These are phyloP conservation scores for Ctena decussata DNA, from an alignment of 2,888 invertebrate genomes.

Conservation along the genomic window DNA sequence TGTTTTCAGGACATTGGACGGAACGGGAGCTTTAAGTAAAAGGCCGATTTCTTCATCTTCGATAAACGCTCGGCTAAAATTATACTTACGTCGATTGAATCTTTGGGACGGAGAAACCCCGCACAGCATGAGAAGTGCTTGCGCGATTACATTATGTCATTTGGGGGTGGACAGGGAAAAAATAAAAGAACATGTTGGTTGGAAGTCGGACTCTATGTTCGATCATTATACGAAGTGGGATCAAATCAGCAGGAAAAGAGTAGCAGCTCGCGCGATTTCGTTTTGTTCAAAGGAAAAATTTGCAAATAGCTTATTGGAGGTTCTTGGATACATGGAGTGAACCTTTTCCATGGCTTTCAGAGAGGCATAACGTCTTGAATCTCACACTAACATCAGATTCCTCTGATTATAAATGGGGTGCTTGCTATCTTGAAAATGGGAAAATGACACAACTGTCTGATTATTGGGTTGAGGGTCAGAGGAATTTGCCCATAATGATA, in stretches of 20 bases:
- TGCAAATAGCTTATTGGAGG: neutral
- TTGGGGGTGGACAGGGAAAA: neutral
- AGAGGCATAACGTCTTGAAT: neutral
- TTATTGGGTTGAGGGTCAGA: neutral
- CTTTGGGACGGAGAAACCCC: too few species aligned
- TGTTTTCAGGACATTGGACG: too few species aligned
- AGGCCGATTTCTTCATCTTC: too few species aligned
- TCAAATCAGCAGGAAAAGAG: too few species aligned
- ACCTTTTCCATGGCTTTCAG: neutral
- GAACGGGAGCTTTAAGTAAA: too few species aligned
- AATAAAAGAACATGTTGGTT: constrained; percentile 19
- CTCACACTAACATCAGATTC: neutral
- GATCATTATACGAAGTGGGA: neutral
- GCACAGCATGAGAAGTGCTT: too few species aligned
- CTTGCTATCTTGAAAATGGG: neutral
- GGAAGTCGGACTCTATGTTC: constrained; percentile 23
- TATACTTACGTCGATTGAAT: too few species aligned
- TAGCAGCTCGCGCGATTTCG: neutral
- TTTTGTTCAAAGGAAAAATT: too few species aligned
- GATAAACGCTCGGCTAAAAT: too few species aligned
- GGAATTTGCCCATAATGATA: constrained; percentile 30
- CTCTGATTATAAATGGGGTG: neutral
- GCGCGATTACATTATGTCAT: too few species aligned
- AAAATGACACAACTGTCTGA: neutral
- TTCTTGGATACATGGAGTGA: neutral